These are phyloP conservation scores for Streptopelia turtur DNA, from an alignment of 2,797 vertebrate genomes.

Conservation along the genomic window DNA sequence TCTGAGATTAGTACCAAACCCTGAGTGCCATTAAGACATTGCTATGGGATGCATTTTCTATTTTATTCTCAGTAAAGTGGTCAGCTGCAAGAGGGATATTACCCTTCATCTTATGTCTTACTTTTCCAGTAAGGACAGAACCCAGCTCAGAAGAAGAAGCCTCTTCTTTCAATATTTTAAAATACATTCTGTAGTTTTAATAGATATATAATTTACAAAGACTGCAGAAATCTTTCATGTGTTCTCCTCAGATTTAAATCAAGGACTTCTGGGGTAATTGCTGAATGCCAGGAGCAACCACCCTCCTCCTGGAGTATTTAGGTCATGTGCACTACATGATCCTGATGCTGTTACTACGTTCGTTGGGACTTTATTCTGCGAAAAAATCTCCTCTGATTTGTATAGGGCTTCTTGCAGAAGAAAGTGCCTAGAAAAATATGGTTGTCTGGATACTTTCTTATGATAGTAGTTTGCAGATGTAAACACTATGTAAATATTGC, in stretches of 20 bases:
- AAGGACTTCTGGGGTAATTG: neutral
- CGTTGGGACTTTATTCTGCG: neutral
- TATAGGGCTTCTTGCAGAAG: neutral
- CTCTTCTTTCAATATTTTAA: neutral
- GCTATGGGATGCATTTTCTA: neutral
- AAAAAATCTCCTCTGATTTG: neutral
- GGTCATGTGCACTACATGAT: neutral
- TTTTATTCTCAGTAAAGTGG: conserved; percentile 2
- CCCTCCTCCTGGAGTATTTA: neutral
- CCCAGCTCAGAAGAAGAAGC: neutral
- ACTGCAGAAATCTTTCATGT: neutral
- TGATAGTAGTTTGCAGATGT: neutral
- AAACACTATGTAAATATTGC: neutral
- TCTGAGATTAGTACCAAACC: neutral
- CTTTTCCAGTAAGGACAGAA: neutral
- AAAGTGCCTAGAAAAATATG: neutral
- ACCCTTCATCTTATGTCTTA: neutral
- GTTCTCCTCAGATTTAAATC: neutral
- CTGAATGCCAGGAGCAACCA: neutral
- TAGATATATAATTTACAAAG: neutral
- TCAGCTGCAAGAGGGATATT: neutral
- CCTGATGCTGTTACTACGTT: neutral
- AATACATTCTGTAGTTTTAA: neutral
- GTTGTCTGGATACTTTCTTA: neutral
- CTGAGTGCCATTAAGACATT: neutral